Evolutionary conservation across 2,797 vertebrate genomes (phyloP), one percentile per base, ranked within the genome.

Genomic region (Ataeniobius toweri): DNA sequence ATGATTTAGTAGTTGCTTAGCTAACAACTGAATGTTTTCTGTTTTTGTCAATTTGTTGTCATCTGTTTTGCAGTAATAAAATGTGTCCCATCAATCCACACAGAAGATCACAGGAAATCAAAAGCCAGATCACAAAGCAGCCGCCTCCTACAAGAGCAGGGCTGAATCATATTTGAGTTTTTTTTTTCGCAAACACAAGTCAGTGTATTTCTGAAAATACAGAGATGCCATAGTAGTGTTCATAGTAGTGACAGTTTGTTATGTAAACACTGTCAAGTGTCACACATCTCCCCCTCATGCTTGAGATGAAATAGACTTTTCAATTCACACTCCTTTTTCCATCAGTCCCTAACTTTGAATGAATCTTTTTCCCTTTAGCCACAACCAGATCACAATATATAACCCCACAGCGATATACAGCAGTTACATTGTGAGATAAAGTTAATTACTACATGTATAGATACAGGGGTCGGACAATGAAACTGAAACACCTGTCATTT

Each of bases 191-290:
- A 85, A 75, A 80, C 81, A 79, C 41, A 26, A 74, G 56, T 75
- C 26, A 16, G 18, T 65, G 79, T 82, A 28, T 83, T 85, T 81
- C 74, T 86, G 73, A 87, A 90, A 89, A 85, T 46, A 72, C 73
- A 74, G 59, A 56, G 75, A 87, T 90, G 85, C 89, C 88, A 75
- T 87, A 61, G 59, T 63, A 28, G 28, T 78, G 75, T 88, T 86
- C 87, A 80, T 46, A 74, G 84, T 48, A 28, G 82, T 89, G 91
- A 93, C 88, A 89, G 84, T 86, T 86, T 93, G 89, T 94, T 92
- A 87, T 93, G 88, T 90, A 93, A 94, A 94, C 88, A 86, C 80
- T 91, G 90, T 93, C 89, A 89, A 86, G 85, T 91, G 92, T 91
- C 78, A 72, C 87, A 85, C 86, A 91, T 93, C 88, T 86, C 83